Conservation (phyloP, 2,113 vertebrate species). For the Dinomys branickii region DNA sequence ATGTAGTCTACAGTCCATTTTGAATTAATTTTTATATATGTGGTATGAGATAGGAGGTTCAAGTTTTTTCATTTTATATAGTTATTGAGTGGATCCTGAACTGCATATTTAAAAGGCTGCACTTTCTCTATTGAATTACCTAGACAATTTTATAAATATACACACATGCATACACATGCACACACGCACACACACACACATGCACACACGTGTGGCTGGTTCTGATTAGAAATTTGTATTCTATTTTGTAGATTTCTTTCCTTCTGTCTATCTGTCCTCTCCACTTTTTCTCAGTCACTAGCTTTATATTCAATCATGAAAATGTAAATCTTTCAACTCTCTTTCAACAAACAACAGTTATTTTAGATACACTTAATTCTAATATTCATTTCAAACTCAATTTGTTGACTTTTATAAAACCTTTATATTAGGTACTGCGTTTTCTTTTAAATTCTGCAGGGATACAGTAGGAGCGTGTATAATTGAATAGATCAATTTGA, state of each 20-base stretch:
- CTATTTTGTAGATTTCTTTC: background rate
- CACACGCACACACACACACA: background rate
- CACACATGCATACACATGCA: too few relatives aligned
- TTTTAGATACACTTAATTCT: background rate
- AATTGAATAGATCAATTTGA: background rate
- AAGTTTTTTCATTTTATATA: background rate
- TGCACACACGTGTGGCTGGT: background rate
- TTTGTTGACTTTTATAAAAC: background rate
- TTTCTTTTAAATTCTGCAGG: background rate
- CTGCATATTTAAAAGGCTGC: background rate
- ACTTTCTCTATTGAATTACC: background rate
- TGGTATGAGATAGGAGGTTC: background rate
- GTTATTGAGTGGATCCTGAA: background rate
- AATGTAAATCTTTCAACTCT: background rate
- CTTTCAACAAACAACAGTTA: background rate
- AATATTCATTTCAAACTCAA: background rate
- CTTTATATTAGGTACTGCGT: background rate
- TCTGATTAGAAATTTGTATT: background rate
- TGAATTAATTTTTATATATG: background rate
- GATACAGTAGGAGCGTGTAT: rapidly evolving
- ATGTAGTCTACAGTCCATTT: background rate
- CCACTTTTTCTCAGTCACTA: background rate
- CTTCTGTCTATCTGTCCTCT: background rate
- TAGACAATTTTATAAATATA: background rate
- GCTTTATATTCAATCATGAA: background rate